Evolutionary conservation across 1,140 invertebrate genomes (phyloP), one percentile per base, ranked within the genome.

Genomic region (Drosophila insularis): DNA sequence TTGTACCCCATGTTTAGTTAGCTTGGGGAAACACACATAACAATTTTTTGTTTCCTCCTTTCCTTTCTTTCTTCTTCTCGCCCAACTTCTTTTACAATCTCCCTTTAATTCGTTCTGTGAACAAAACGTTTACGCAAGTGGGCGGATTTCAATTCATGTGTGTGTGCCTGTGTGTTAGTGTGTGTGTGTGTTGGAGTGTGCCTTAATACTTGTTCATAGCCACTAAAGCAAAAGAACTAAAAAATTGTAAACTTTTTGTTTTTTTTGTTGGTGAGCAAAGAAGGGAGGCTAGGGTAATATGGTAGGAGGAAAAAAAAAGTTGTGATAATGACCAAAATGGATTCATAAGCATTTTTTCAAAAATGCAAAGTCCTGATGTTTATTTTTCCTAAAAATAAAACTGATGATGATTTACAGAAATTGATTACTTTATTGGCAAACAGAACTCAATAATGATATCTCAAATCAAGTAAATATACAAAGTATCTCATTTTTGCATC

Each of bases 81-180:
- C n/a, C 7, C 5, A 19, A 40, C 39, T 32, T 4, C 35, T 31
- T 59, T 46, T 2, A 27, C 8, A n/a, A 23, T 40, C 11, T 46
- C 60, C 37, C 40, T 23, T 46, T 43, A 43, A 43, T 63, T 63
- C 37, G 11, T 54, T 71, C 64, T 59, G 64, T 63, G 70, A 63
- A 59, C 78, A 72, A 77, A 86, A 72, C 82, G 63, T 81, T 86
- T 79, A 79, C 56, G 35, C 63, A 70, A 74, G 59, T 60, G 66
- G 65, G 65, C 17, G 31, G 27, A 27, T 6, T 27, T 27, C 27
- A 27, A 27, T 27, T 4, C 27, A 27, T 27, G 27, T 6, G 27
- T 23, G 4, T 23, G 23, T 27, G 23, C 23, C 23, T 35, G 7
- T 35, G 32, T 27, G 32, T 35, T 64, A n/a, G 63, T 50, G 74